These are phyloP conservation scores for Anthrax anthrax DNA, from an alignment of 2,888 invertebrate genomes.

Conservation along the genomic window DNA sequence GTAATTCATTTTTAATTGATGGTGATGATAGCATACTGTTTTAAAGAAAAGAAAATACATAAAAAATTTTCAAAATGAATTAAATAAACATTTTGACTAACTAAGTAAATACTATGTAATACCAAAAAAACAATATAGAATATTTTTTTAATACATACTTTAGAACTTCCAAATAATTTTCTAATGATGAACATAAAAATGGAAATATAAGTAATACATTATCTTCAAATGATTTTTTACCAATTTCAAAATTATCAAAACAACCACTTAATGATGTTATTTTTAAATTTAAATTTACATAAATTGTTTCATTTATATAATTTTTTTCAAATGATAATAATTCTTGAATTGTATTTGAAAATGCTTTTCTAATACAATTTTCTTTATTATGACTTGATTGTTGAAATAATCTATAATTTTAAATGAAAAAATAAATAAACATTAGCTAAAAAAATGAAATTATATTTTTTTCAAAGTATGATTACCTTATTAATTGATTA, in stretches of 20 bases:
- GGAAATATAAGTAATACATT: slow-evolving; percentile 19
- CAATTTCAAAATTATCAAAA: slow-evolving; percentile 29
- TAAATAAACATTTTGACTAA: neutral
- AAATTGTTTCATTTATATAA: neutral
- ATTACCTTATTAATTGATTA: slow-evolving; percentile 29
- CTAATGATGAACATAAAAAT: slow-evolving; percentile 20
- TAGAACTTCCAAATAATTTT: slow-evolving; percentile 20
- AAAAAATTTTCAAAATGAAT: neutral
- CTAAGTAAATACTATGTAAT: neutral
- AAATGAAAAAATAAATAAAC: no score
- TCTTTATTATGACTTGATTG: neutral
- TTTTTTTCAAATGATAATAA: neutral
- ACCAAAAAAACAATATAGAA: neutral
- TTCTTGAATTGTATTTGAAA: neutral
- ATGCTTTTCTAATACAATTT: neutral
- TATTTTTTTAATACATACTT: slow-evolving; percentile 16
- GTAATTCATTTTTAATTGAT: slow-evolving; percentile 27
- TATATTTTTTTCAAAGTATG: neutral
- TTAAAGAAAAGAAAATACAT: neutral
- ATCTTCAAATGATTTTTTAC: slow-evolving; percentile 20
- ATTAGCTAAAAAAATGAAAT: no score
- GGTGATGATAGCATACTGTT: slow-evolving; percentile 22
- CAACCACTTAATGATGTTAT: slow-evolving; percentile 24
- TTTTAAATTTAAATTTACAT: neutral
- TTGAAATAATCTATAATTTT: neutral